Conservation (phyloP, 2,888 invertebrate species). For the Drosophila mettleri region DNA sequence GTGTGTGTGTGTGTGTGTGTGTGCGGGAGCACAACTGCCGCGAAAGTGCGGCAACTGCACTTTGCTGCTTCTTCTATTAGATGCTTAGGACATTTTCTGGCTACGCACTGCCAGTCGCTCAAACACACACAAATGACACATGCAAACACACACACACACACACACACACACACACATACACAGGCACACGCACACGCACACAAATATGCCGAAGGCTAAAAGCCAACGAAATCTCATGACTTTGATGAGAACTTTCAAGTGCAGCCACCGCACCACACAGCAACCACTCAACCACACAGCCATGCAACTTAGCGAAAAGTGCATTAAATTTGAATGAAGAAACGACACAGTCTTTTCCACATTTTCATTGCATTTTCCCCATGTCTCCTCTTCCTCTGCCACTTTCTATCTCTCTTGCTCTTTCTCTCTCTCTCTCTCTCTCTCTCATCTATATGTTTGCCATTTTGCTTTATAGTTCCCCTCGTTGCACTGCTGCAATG, state of each 20-base stretch:
- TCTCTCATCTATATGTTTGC: slow-evolving; percentile 7
- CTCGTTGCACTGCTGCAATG: not conserved
- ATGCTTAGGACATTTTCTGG: slow-evolving; percentile 32
- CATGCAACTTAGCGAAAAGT: slow-evolving; percentile 30
- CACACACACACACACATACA: slow-evolving; percentile 1
- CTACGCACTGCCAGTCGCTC: slow-evolving; percentile 22
- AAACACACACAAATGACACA: slow-evolving; percentile 8
- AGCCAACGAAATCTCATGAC: slow-evolving; percentile 49
- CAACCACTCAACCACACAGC: slow-evolving; percentile 3
- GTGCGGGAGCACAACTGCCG: slow-evolving; percentile 3
- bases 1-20: not conserved
- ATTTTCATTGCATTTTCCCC: slow-evolving; percentile 24
- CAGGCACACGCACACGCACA: slow-evolving; percentile 6
- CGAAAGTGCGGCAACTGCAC: slow-evolving; percentile 41
- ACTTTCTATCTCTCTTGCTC: too few species aligned
- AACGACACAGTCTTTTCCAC: slow-evolving; percentile 29
- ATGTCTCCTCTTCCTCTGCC: not conserved
- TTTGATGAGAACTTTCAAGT: slow-evolving; percentile 67
- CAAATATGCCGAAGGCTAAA: slow-evolving; percentile 35
- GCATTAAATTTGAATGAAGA: slow-evolving; percentile 55
- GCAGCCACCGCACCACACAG: slow-evolving; percentile 17
- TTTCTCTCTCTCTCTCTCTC: not conserved
- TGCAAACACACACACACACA: slow-evolving; percentile 10
- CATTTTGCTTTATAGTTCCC: slow-evolving; percentile 32
- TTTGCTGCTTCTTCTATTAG: slow-evolving; percentile 26